Evolutionary conservation across 1,140 invertebrate species (phyloP), one percentile per base, ranked within the genome.

Genomic region (Apis florea): DNA sequence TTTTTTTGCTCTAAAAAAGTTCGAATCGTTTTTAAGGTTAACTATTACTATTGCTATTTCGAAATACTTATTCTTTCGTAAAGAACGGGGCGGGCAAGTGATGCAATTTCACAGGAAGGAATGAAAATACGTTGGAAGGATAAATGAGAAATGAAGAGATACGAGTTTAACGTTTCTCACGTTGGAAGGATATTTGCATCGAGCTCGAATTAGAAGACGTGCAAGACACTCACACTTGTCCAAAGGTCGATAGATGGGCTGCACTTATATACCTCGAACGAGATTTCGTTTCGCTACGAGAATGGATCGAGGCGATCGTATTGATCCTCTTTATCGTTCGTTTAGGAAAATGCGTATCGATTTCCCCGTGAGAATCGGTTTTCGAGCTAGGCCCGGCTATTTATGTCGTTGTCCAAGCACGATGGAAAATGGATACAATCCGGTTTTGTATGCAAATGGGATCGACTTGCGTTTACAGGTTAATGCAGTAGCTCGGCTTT

Each of bases 391-490:
- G 1, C 13, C 6, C 17, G 26, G 26, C 56, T 54, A 56, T 61
- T 40, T 72, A 26, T 64, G 12, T 21, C 78, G 51, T 74, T 74
- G n/a, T n/a, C n/a, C 17, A 66, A 67, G 68, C 59, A 47, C 54
- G 47, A 13, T 66, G 72, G 79, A 84, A 84, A 76, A 56, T n/a
- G n/a, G 61, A 51, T 53, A 19, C 51, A 58, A 51, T 54, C 12
- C 54, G 24, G 73, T n/a, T 72, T 83, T 83, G 49, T 54, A 40
- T 83, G 80, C 56, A 78, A 83, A 84, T 83, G 49, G n/a, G 76
- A 72, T 79, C 24, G 40, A 68, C 19, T 40, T 40, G 40, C 61
- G 61, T 31, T 26, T 63, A n/a, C 9, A 1, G 26, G 24, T 10
- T 8, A n/a, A 63, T 1, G 61, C 24, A 10, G 40, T 19, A 49